Conservation (phyloP, 2,888 invertebrate species). For the Conistra vaccinii region DNA sequence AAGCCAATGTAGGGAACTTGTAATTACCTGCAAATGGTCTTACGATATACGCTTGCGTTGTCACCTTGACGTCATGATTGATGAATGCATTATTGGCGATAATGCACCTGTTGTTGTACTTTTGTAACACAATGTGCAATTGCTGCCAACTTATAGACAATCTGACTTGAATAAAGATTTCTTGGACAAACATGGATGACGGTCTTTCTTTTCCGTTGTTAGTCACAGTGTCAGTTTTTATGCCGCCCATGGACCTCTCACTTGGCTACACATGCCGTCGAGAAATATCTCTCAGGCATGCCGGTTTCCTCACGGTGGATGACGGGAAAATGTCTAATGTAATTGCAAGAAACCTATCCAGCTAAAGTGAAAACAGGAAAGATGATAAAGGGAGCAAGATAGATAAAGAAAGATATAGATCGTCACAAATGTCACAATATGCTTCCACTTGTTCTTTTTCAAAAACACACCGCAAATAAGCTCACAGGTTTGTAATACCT, state of each 20-base stretch:
- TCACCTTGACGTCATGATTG: constrained; percentile 30
- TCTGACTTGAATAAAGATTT: constrained; percentile 42
- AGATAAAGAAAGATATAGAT: neutral
- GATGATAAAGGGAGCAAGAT: neutral
- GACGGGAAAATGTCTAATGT: neutral
- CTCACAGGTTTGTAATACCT: neutral
- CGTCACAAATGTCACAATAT: neutral
- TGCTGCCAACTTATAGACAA: constrained; percentile 21
- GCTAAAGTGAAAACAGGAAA: neutral
- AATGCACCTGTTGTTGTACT: constrained; percentile 29
- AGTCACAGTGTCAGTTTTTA: too few relatives aligned
- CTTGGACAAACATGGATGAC: constrained; percentile 10
- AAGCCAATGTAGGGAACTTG: neutral
- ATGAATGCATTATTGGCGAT: constrained; percentile 22
- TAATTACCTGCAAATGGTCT: neutral
- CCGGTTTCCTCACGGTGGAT: neutral
- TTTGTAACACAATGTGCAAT: constrained; percentile 49
- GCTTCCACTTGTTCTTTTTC: neutral
- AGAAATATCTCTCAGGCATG: too few relatives aligned
- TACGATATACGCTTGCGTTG: constrained; percentile 23
- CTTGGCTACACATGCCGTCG: too few relatives aligned
- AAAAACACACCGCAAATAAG: neutral
- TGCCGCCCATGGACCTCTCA: too few relatives aligned
- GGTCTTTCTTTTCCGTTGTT: too few relatives aligned
- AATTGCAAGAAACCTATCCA: neutral